Base-by-base conservation (phyloP, 2,113 vertebrate species). In the Cyphotilapia sp. region DNA sequence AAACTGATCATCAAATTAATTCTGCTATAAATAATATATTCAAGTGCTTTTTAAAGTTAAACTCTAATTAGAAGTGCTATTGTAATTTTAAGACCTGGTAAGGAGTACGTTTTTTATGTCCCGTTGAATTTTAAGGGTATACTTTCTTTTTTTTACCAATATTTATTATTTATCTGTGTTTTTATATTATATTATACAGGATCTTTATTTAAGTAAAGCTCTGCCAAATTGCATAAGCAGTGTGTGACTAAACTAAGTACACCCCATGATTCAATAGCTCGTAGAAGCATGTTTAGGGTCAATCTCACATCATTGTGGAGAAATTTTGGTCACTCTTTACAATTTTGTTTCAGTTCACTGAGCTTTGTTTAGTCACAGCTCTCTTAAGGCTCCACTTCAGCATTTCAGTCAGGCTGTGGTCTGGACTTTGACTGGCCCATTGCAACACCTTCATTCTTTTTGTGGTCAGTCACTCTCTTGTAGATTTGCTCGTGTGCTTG, bases 181-280 rank as follows among this genome's bases (percentile, higher is more conserved):
- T 45, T 45, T 42, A 38, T 66, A 22, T 22, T 0, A 66, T 22
- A 38, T 66, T 66, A 38, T 0, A 74, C 69, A 0, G 0, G 4
- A 45, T 27, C 0, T 74, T 74, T 45, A 45, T 74, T 74, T 74
- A 74, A 45, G 22, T 7, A 27, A 74, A 74, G 14, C 22, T 45
- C 13, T 45, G 14, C 40, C 8, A 71, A 71, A 71, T 9, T 24
- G 38, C 38, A 45, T 9, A 71, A 1, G n/a, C 5, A 42, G n/a
- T 24, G 35, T 71, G 66, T 71, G 66, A 71, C 22, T 63, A 1
- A 42, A 71, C 66, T 71, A 16, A 27, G 3, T 45, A 71, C n/a
- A 71, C 0, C 0, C 8, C 12, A 27, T 24, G 12, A 71, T 1
- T 71, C 66, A 71, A 14, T 42, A 42, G 35, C 35, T 69, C 1